Evolutionary conservation across 2,113 vertebrate genomes (phyloP), one percentile per base, ranked within the genome.

Genomic region (Myotis yumanensis): DNA sequence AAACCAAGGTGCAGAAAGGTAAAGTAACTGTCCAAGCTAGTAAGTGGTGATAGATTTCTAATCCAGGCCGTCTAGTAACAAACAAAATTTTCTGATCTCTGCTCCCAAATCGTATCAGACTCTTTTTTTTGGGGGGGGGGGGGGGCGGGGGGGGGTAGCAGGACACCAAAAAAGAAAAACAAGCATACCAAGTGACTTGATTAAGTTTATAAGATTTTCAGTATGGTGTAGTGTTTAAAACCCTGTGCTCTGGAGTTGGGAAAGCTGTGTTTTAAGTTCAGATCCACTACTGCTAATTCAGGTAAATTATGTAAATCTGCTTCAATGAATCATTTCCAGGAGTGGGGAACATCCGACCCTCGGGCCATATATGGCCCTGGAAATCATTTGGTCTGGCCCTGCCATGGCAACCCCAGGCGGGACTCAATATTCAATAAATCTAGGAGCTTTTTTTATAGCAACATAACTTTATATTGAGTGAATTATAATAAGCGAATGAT

Each of bases 21-120:
- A 20, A 84, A 80, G 9, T 62, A 52, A 48, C 32, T 59, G 5
- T 23, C 28, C 69, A 51, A 80, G 6, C 17, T 18, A 66, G 11
- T 30, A 68, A 57, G 15, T 22, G n/a, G 23, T 72, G 20, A 73
- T 54, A 75, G 32, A 95, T 46, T 77, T 86, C 35, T 23, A 85
- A 30, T 75, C 7, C 16, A 20, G 48, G 48, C 32, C 37, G 28
- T 20, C 14, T 52, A 52, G 52, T 59, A 90, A 88, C 46, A 71
- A 75, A 88, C 71, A 82, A 80, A 68, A 79, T 40, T 90, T 89
- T 80, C 69, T 93, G 77, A 88, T 51, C 59, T 82, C 77, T 81
- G 72, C 62, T 88, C 59, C 52, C 40, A 88, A 86, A 48, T 89
- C 64, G 86, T 52, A 64, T 37, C 30, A 86, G 73, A 72, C 14